A percentile compares a stretch with the other conserved stretches of the same genome.
phyloP scores from a whole-genome alignment of 2,113 vertebrate genomes.

The Callorhinus ursinus region DNA sequence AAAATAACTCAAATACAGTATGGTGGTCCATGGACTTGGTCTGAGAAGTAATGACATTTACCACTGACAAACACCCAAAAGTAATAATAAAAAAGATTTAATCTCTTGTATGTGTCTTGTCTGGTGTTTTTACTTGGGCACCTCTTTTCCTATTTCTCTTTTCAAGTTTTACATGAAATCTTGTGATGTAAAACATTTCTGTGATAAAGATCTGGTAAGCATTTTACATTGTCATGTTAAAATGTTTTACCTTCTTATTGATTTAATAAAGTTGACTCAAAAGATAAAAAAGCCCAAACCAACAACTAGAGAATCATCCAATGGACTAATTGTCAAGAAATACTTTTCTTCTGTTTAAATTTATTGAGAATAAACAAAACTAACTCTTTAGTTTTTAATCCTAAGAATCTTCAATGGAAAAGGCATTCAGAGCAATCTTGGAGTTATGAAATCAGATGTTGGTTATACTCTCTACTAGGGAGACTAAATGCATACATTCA shows the following conservation, averaged over 20 bases:
- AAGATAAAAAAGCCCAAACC: not conserved
- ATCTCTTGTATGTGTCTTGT: not conserved
- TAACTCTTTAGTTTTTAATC: not conserved
- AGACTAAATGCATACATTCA: not conserved
- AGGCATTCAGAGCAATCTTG: not conserved
- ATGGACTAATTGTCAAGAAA: constrained; percentile 2
- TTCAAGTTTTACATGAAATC: not conserved
- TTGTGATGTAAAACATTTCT: not conserved
- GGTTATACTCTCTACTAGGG: not conserved
- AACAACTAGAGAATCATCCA: not conserved
- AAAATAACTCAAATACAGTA: constrained; percentile 10
- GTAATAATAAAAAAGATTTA: not conserved
- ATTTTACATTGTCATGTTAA: constrained; percentile 24
- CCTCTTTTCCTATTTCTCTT: not conserved
- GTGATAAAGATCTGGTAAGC: not conserved
- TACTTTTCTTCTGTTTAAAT: constrained; percentile 37
- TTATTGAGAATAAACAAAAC: constrained; percentile 46
- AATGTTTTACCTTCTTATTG: not conserved
- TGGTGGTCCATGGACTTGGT: not conserved
- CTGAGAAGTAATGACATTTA: not conserved
- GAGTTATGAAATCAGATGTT: not conserved
- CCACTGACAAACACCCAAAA: not conserved
- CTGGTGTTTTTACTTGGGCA: not conserved
- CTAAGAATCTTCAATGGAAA: not conserved
- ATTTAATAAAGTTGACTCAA: constrained; percentile 17